Percentiles rank a stretch among this genome's conserved stretches.
Conservation (phyloP, 2,888 invertebrate genomes). For the Syrista parreyssii region DNA sequence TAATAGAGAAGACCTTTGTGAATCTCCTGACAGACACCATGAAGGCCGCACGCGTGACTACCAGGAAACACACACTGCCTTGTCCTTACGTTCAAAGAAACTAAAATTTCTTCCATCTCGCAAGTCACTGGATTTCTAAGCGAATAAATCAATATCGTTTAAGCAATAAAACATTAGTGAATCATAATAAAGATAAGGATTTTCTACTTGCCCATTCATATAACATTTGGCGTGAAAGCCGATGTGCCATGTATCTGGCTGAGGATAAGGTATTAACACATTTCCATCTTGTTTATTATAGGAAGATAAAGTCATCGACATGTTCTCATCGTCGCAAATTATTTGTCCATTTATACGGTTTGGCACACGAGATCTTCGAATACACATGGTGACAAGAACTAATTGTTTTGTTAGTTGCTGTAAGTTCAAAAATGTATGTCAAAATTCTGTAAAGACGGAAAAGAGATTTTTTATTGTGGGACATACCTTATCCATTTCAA, state of each 20-base stretch:
- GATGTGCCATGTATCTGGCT: conserved; percentile 66
- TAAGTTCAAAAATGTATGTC: conserved; percentile 15
- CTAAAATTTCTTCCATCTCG: conserved; percentile 60
- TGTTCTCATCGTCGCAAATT: conserved; percentile 46
- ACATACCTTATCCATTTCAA: conserved; percentile 61
- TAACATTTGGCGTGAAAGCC: conserved; percentile 63
- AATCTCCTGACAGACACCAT: conserved; percentile 67
- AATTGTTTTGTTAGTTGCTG: conserved; percentile 45
- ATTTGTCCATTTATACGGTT: conserved; percentile 44
- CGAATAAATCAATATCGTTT: conserved; percentile 4
- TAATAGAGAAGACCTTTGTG: conserved; percentile 66
- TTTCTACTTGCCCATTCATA: conserved; percentile 51
- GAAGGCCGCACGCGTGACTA: conserved; percentile 61
- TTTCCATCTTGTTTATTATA: conserved; percentile 40
- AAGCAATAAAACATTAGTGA: background rate
- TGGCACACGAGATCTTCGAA: conserved; percentile 56
- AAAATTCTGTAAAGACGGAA: background rate
- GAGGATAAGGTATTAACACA: conserved; percentile 66
- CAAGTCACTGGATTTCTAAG: conserved; percentile 58
- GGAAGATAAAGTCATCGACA: conserved; percentile 51
- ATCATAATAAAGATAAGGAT: background rate
- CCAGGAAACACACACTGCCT: conserved; percentile 65
- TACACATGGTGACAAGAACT: conserved; percentile 56
- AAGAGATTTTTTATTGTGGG: background rate
- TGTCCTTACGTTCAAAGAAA: conserved; percentile 64